Evolutionary conservation across 1,140 invertebrate genomes (phyloP).

Genomic region (Acyrthosiphon pisum): DNA sequence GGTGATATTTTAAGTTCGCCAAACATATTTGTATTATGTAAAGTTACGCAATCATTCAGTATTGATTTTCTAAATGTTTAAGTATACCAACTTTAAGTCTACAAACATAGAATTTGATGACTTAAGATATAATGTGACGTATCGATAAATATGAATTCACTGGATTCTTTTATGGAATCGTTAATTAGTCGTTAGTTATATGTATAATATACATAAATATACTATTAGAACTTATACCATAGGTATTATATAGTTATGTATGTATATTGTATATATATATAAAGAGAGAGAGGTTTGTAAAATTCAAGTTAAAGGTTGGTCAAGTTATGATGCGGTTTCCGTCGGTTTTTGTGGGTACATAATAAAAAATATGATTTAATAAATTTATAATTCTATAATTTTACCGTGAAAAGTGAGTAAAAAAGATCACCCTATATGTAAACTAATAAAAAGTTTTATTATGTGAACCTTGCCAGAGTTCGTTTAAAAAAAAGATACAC

Average conservation of each 20-base stretch:
- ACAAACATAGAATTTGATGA: not conserved
- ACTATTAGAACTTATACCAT: too few relatives aligned
- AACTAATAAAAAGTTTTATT: not conserved
- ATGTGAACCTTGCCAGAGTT: not conserved
- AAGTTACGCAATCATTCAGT: not conserved
- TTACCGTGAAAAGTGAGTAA: not conserved
- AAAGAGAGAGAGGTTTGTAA: not conserved
- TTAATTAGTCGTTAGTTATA: too few relatives aligned
- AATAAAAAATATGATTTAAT: not conserved
- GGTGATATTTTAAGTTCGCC: not conserved
- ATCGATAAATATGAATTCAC: too few relatives aligned
- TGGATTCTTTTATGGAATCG: not conserved
- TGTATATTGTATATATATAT: too few relatives aligned
- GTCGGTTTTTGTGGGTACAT: not conserved
- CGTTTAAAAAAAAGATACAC: not conserved
- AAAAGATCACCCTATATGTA: not conserved
- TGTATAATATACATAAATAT: too few relatives aligned
- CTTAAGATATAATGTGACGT: not conserved
- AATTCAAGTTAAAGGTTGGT: not conserved
- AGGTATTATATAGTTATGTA: too few relatives aligned
- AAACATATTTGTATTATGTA: not conserved
- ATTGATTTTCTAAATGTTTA: not conserved
- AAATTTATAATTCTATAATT: not conserved
- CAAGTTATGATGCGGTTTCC: not conserved
- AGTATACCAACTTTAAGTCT: not conserved